Evolutionary conservation across 2,797 vertebrate species (phyloP).

Genomic region (Hipposideros larvatus): DNA sequence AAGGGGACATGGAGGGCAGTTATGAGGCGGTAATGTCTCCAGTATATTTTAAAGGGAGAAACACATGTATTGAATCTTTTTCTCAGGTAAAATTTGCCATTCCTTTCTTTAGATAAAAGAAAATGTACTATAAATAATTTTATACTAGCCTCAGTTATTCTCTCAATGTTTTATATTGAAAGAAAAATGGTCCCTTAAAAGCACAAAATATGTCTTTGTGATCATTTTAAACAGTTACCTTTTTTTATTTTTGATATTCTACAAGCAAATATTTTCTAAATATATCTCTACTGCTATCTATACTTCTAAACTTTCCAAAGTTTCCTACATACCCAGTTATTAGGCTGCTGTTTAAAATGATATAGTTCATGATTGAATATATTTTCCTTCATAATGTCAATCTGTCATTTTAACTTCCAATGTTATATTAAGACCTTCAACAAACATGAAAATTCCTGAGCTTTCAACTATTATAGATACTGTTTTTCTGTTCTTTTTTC

Average conservation of each 20-base stretch:
- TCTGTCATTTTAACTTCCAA: background rate
- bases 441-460: background rate
- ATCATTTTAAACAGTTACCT: background rate
- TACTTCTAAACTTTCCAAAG: background rate
- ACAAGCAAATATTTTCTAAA: conserved; percentile 3
- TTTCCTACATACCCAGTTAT: background rate
- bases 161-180: background rate
- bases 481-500: background rate
- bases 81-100: background rate
- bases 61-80: background rate
- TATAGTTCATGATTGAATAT: background rate
- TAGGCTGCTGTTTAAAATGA: background rate
- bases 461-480: background rate
- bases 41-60: background rate
- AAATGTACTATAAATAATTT: background rate
- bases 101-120: background rate
- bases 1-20: background rate
- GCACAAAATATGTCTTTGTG: background rate
- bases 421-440: background rate
- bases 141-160: background rate
- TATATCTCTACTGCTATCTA: background rate
- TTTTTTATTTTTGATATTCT: background rate
- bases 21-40: background rate
- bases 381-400: background rate
- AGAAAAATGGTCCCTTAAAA: background rate